Base-by-base conservation (phyloP, 1,140 invertebrate genomes). In the Holcopasites calliopsidis region DNA sequence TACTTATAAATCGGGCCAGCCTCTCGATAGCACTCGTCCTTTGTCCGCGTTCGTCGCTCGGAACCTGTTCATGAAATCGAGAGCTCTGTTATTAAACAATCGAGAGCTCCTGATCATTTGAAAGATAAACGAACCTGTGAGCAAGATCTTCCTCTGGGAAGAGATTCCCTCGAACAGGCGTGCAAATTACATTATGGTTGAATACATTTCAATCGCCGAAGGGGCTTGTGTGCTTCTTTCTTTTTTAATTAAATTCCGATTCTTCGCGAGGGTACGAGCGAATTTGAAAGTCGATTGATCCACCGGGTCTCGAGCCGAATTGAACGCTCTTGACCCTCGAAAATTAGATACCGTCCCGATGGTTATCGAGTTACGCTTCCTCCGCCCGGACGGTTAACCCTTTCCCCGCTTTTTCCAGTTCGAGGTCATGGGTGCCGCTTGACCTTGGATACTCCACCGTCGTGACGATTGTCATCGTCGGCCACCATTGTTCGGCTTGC, bases 391-490 rank as follows among this genome's bases (percentile, higher is more conserved):
- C 44, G 58, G 62, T 55, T 60, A 3, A 55, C 57, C 68, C 71
- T 71, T 76, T 21, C 35, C 42, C 44, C n/a, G 26, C 13, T 71
- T 70, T 69, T 38, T 55, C 33, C 64, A 38, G 5, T 38, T 44
- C 11, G 75, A 64, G 68, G 74, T 71, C 57, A 72, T 64, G 68
- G 58, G 68, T 72, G 40, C 38, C 13, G 49, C 16, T 64, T 72
- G 68, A 77, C 68, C 75, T 77, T 64, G 58, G 5, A 57, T 70
- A 35, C 13, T 44, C 58, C 68, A 64, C 44, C 52, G 10, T 26
- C 21, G 57, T 5, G 26, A 38, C 61, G 49, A 55, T 66, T 23
- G 16, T n/a, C 38, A 18, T 57, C 2, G 54, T n/a, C 6, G 16
- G 23, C 16, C 8, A 16, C 44, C 23, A 76, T 76, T 60, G 42